These are phyloP conservation scores for Steinernema feltiae DNA, from an alignment of 1,140 invertebrate species.

Conservation along the genomic window DNA sequence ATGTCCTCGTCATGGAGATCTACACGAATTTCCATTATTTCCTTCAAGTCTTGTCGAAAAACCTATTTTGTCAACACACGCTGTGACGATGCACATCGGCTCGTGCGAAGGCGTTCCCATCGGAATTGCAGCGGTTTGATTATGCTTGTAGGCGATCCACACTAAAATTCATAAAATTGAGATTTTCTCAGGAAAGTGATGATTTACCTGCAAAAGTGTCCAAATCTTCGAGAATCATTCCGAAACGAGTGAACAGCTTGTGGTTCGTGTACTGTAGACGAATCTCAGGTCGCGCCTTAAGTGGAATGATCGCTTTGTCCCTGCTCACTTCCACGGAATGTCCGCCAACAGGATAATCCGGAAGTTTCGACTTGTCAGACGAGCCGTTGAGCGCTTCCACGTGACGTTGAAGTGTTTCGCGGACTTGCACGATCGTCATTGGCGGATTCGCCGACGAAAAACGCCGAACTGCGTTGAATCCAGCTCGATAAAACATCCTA, in stretches of 20 bases:
- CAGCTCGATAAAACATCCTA: neutral
- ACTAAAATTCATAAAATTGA: slow-evolving; percentile 44
- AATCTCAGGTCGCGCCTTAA: slow-evolving; percentile 64
- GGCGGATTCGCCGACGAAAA: neutral
- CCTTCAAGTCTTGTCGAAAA: slow-evolving; percentile 6
- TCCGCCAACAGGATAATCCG: slow-evolving; percentile 22
- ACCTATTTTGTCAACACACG: slow-evolving; percentile 69
- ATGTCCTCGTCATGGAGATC: slow-evolving; percentile 48
- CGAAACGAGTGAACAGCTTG: slow-evolving; percentile 67
- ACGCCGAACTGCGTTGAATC: neutral
- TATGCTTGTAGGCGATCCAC: slow-evolving; percentile 68
- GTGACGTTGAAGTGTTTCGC: neutral
- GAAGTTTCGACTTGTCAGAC: neutral
- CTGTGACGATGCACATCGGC: slow-evolving; percentile 71
- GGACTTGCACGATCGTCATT: neutral
- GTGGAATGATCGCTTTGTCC: slow-evolving; percentile 67
- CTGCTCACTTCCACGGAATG: slow-evolving; percentile 64
- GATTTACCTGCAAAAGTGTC: slow-evolving; percentile 68
- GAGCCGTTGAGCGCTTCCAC: neutral
- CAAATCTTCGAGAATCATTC: slow-evolving; percentile 72
- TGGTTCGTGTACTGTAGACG: slow-evolving; percentile 70
- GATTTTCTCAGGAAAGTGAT: neutral
- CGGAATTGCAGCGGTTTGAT: slow-evolving; percentile 61
- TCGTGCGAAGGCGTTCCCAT: slow-evolving; percentile 57
- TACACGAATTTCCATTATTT: slow-evolving; percentile 16